Evolutionary conservation across 2,888 invertebrate genomes (phyloP).

Genomic region (Neocrepidodera transversa): DNA sequence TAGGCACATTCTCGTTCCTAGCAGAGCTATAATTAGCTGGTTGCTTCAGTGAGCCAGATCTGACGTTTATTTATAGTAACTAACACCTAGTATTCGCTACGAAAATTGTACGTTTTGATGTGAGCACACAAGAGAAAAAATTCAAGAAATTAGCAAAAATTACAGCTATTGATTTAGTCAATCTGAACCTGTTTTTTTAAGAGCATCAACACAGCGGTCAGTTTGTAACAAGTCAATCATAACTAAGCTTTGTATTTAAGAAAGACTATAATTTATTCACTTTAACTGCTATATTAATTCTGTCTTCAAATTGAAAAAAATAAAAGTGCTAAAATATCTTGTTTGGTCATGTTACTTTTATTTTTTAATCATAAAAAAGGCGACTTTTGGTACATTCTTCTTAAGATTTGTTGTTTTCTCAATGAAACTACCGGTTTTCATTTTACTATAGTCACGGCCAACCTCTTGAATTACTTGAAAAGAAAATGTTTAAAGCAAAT

Average conservation of each 20-base stretch:
- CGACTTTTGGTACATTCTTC: too few relatives aligned
- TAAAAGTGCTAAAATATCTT: too few relatives aligned
- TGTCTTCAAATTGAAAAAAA: too few relatives aligned
- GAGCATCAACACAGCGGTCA: neutral
- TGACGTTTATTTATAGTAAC: conserved; percentile 21
- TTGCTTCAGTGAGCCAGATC: conserved; percentile 7
- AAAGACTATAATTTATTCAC: too few relatives aligned
- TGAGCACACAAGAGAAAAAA: neutral
- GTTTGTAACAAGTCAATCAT: too few relatives aligned
- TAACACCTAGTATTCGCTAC: conserved; percentile 6
- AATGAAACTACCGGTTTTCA: neutral
- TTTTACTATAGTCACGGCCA: neutral
- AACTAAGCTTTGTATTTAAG: too few relatives aligned
- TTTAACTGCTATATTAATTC: too few relatives aligned
- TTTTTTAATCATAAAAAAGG: too few relatives aligned
- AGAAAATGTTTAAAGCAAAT: neutral
- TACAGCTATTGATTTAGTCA: neutral
- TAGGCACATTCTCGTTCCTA: neutral
- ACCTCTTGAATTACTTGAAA: neutral
- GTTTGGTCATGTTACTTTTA: too few relatives aligned
- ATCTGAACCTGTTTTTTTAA: neutral
- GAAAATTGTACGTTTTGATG: conserved; percentile 19
- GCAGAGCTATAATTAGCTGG: conserved; percentile 8
- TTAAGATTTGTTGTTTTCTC: neutral
- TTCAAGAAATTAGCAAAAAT: conserved; percentile 3